phyloP scores from a whole-genome alignment of 2,113 vertebrate species.

The Cephalopholis sonnerati region DNA sequence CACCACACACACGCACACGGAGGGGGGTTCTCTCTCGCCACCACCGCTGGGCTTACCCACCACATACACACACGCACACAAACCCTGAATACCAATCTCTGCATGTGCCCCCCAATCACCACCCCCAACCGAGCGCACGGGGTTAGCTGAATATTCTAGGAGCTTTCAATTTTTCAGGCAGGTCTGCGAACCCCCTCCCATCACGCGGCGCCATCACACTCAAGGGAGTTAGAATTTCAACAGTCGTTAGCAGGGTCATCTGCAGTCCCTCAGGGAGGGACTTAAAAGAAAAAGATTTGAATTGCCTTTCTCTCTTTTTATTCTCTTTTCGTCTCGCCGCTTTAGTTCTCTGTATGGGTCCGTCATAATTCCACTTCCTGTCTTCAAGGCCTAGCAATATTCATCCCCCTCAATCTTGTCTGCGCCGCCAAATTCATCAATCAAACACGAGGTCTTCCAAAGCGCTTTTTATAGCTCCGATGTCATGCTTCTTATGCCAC shows the following conservation, averaged over 20 bases:
- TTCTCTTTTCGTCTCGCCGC: constrained; percentile 35
- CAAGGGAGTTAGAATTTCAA: constrained; percentile 73
- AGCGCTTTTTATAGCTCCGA: constrained; percentile 70
- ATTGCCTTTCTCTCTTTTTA: constrained; percentile 64
- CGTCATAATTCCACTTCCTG: constrained; percentile 76
- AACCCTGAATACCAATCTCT: constrained; percentile 67
- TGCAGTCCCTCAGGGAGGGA: constrained; percentile 68
- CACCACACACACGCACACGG: constrained; percentile 52
- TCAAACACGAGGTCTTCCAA: constrained; percentile 66
- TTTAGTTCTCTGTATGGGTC: constrained; percentile 61
- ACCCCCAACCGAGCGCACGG: constrained; percentile 64
- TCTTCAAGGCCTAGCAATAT: constrained; percentile 62
- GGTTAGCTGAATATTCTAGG: constrained; percentile 78
- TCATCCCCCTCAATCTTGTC: constrained; percentile 59
- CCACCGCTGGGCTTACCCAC: constrained; percentile 63
- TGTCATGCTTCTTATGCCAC: constrained; percentile 78
- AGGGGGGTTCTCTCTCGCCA: constrained; percentile 50
- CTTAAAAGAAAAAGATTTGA: constrained; percentile 76
- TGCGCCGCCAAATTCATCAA: constrained; percentile 68
- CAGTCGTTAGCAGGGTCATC: constrained; percentile 79
- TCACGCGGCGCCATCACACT: constrained; percentile 63
- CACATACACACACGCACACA: constrained; percentile 45
- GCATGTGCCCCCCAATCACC: constrained; percentile 34
- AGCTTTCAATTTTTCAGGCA: constrained; percentile 81
- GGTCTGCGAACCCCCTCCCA: constrained; percentile 71